Percentiles rank a stretch among this genome's conserved stretches.
These are phyloP conservation scores for Oligia latruncula DNA, from an alignment of 2,888 invertebrate species.

Conservation along the genomic window DNA sequence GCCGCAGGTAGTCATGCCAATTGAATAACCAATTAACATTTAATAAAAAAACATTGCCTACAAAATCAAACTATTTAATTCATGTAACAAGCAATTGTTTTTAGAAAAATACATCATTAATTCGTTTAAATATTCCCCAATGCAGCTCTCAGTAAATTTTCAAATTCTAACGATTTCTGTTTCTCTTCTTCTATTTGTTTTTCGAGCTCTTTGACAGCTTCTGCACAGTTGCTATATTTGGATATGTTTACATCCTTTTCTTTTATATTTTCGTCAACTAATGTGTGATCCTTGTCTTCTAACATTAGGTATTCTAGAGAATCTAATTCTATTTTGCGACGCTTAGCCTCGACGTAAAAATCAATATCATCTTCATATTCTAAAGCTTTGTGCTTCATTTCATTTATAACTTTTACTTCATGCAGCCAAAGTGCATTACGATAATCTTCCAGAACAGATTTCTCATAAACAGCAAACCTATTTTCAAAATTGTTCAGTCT, in stretches of 20 bases:
- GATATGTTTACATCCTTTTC: conserved; percentile 78
- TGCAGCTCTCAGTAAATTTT: conserved; percentile 85
- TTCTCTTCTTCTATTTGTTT: conserved; percentile 84
- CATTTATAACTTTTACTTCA: conserved; percentile 75
- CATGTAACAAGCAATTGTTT: conserved; percentile 61
- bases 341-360: conserved; percentile 80
- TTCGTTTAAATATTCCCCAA: conserved; percentile 76
- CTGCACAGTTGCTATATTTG: conserved; percentile 78
- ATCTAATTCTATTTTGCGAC: conserved; percentile 83
- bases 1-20: no score
- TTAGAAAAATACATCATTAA: conserved; percentile 63
- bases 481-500: conserved; percentile 84
- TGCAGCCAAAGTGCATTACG: conserved; percentile 91
- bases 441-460: conserved; percentile 87
- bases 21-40: neutral
- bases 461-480: conserved; percentile 90
- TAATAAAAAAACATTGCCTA: conserved; percentile 1
- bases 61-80: conserved; percentile 65
- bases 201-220: conserved; percentile 86
- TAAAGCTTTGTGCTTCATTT: conserved; percentile 81
- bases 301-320: conserved; percentile 83
- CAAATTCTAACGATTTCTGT: conserved; percentile 85
- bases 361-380: conserved; percentile 83
- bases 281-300: conserved; percentile 82
- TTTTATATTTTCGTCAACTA: conserved; percentile 82